Conservation (phyloP, 2,888 invertebrate species). For the Sarcophaga carnaria region DNA sequence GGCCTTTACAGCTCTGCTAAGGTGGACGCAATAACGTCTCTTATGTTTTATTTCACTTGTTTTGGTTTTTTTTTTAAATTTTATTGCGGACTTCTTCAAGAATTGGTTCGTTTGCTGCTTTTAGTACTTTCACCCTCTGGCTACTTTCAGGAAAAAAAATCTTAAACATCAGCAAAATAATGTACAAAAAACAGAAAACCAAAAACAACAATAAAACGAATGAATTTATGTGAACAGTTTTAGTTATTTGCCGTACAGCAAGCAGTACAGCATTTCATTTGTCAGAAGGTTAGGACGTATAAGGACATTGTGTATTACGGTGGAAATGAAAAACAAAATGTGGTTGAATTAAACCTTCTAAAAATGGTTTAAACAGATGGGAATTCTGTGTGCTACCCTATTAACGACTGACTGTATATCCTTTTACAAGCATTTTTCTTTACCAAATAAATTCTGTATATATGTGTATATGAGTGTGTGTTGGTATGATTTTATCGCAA, state of each 20-base stretch:
- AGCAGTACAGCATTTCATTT: constrained; percentile 13
- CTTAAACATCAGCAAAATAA: constrained; percentile 50
- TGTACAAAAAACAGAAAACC: background rate
- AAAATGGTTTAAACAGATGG: too few species aligned
- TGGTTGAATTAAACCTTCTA: too few species aligned
- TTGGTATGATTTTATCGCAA: constrained; percentile 59
- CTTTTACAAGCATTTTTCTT: constrained; percentile 30
- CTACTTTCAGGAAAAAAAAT: constrained; percentile 29
- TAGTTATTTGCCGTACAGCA: constrained; percentile 24
- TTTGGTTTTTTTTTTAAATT: constrained; percentile 38
- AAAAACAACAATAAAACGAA: constrained; percentile 12
- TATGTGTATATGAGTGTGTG: too few species aligned
- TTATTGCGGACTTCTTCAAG: constrained; percentile 23
- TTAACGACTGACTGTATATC: constrained; percentile 11
- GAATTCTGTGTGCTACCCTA: background rate
- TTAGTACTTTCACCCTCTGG: constrained; percentile 40
- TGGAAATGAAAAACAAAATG: background rate
- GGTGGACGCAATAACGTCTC: constrained; percentile 4
- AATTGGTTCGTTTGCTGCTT: constrained; percentile 20
- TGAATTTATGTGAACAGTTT: constrained; percentile 52
- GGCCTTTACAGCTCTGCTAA: background rate
- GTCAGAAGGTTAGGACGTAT: background rate
- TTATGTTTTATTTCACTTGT: constrained; percentile 9
- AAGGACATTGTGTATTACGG: constrained; percentile 8
- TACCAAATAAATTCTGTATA: constrained; percentile 35